phyloP scores from a whole-genome alignment of 2,113 vertebrate genomes.

The Gasterosteus nipponicus region DNA sequence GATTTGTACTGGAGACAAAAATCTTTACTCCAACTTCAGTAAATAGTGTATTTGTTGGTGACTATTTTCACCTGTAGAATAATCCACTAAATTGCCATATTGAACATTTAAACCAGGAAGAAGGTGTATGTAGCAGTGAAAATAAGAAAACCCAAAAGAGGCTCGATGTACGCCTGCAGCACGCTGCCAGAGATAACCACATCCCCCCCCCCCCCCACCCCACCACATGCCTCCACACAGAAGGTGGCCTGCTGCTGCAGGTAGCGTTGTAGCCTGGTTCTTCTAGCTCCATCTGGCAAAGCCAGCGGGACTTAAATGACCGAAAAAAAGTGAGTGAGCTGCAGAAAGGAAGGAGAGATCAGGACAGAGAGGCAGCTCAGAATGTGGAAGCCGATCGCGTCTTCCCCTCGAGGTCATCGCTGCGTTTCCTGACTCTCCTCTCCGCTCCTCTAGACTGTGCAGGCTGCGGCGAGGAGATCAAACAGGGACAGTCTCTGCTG shows the following conservation, averaged over 20 bases:
- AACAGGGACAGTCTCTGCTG: slow-evolving; percentile 94
- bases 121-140: neutral
- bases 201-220: slow-evolving; percentile 7
- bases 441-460: slow-evolving; percentile 85
- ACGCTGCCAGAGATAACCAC: slow-evolving; percentile 27
- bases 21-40: neutral
- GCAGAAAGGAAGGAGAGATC: slow-evolving; percentile 11
- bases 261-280: slow-evolving; percentile 44
- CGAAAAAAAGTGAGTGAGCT: slow-evolving; percentile 19
- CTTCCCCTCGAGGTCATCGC: neutral
- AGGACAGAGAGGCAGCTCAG: slow-evolving; percentile 23
- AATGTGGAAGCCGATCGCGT: slow-evolving; percentile 20
- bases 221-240: slow-evolving; percentile 38
- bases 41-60: neutral
- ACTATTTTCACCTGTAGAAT: neutral
- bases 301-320: slow-evolving; percentile 23
- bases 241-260: slow-evolving; percentile 55
- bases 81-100: neutral
- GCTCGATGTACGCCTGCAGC: neutral
- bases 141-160: neutral
- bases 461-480: slow-evolving; percentile 95
- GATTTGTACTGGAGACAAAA: neutral
- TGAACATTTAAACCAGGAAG: neutral
- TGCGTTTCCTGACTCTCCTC: neutral
- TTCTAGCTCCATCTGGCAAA: slow-evolving; percentile 62